These are phyloP conservation scores for Subanguina moxae DNA, from an alignment of 1,140 invertebrate genomes.

Conservation along the genomic window DNA sequence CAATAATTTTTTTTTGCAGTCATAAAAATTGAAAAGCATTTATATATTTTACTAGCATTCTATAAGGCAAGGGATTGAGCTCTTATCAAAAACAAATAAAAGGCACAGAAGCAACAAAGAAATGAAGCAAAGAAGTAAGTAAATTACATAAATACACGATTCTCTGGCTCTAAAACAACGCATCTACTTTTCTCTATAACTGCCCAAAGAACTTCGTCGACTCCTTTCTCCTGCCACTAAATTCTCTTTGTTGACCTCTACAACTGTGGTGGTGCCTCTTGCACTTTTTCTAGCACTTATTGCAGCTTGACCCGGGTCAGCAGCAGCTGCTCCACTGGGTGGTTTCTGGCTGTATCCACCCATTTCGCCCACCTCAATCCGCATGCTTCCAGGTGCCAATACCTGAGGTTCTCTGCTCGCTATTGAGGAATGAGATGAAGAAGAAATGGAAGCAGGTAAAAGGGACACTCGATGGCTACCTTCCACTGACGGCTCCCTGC, in stretches of 20 bases:
- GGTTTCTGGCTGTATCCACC: not conserved
- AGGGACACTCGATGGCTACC: not conserved
- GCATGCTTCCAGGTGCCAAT: not conserved
- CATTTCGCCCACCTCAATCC: not conserved
- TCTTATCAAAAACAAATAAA: too few species aligned
- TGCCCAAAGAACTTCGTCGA: not conserved
- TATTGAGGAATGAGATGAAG: not conserved
- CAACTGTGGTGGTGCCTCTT: not conserved
- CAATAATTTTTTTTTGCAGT: too few species aligned
- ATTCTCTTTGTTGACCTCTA: not conserved
- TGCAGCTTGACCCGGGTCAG: not conserved
- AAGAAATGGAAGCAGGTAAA: not conserved
- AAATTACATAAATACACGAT: too few species aligned
- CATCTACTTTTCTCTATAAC: not conserved
- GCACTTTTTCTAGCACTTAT: not conserved
- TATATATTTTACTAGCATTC: too few species aligned
- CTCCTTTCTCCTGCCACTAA: not conserved
- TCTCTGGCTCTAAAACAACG: too few species aligned
- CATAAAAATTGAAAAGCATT: too few species aligned
- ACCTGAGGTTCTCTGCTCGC: constrained; percentile 1
- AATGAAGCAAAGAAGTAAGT: too few species aligned
- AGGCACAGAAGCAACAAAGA: too few species aligned
- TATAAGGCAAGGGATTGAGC: too few species aligned
- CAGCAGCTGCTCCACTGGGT: not conserved
- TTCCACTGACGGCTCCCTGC: not conserved